A percentile compares a stretch with the other conserved stretches of the same genome.
phyloP scores from a whole-genome alignment of 2,797 vertebrate species.

The Pelobates cultripes region DNA sequence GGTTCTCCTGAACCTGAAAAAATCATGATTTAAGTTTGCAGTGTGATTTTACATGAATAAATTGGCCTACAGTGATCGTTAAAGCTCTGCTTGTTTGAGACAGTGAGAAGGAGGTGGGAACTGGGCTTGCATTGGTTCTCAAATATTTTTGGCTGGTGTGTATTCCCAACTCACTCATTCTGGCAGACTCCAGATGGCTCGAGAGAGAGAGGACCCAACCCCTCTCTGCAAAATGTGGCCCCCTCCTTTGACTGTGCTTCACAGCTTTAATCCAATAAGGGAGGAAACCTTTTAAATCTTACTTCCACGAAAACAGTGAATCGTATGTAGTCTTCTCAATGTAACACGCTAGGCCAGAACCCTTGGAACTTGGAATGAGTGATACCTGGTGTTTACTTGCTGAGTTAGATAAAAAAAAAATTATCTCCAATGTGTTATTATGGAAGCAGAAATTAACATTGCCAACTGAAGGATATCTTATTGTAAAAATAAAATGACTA shows the following conservation, averaged over 20 bases:
- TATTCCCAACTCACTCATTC: constrained; percentile 34
- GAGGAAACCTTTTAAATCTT: not conserved
- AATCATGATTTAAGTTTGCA: no score
- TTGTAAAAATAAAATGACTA: no score
- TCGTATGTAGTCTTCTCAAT: not conserved
- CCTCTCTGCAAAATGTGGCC: constrained; percentile 4
- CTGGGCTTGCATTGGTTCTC: constrained; percentile 21
- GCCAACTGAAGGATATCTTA: no score
- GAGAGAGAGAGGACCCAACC: constrained; percentile 18
- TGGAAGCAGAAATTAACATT: no score
- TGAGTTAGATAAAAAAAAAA: not conserved
- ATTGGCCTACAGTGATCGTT: no score
- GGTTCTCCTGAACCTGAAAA: no score
- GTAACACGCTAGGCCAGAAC: not conserved
- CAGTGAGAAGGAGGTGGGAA: constrained; percentile 24
- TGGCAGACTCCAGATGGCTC: constrained; percentile 6
- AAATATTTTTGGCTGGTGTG: constrained; percentile 17
- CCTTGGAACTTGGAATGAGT: not conserved
- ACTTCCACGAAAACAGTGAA: constrained; percentile 1
- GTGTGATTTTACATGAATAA: no score
- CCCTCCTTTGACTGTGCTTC: not conserved
- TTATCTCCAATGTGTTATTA: not conserved
- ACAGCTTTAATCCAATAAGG: not conserved
- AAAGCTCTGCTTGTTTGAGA: no score
- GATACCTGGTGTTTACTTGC: not conserved